phyloP scores from a whole-genome alignment of 2,888 invertebrate genomes.

The Heliothis peltigera region DNA sequence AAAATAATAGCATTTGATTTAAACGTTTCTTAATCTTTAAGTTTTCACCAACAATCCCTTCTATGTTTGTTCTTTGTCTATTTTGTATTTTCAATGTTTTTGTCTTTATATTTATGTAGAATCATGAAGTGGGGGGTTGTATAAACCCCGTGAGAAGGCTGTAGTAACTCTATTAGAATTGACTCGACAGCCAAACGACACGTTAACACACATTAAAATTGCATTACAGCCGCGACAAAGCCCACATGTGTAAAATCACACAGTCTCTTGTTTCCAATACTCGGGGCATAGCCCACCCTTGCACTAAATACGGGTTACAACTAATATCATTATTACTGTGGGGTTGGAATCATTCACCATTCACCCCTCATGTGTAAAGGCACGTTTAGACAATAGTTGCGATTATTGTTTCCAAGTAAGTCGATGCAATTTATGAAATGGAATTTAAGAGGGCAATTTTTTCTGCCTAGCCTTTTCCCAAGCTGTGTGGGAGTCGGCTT shows the following conservation, averaged over 20 bases:
- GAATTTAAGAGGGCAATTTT: background rate
- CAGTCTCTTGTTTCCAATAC: conserved; percentile 37
- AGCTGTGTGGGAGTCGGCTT: no score
- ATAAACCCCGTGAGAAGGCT: no score
- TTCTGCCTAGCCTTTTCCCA: no score
- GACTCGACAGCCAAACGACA: background rate
- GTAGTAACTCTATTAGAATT: background rate
- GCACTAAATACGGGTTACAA: conserved; percentile 82
- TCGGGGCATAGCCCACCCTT: conserved; percentile 50
- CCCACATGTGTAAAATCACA: conserved; percentile 50
- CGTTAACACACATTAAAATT: conserved; percentile 29
- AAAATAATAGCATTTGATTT: no score
- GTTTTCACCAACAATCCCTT: no score
- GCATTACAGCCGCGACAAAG: conserved; percentile 12
- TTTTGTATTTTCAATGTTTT: no score
- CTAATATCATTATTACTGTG: conserved; percentile 80
- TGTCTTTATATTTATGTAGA: no score
- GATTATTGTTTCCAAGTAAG: background rate
- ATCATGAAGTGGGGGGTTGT: no score
- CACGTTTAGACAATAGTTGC: conserved; percentile 19
- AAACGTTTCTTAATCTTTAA: no score
- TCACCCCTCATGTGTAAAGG: conserved; percentile 71
- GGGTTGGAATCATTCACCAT: conserved; percentile 65
- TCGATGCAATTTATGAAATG: background rate
- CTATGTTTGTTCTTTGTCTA: no score